Conservation (phyloP, 53 echinoderm and acorn worm species). For the Mesocentrotus franciscanus region DNA sequence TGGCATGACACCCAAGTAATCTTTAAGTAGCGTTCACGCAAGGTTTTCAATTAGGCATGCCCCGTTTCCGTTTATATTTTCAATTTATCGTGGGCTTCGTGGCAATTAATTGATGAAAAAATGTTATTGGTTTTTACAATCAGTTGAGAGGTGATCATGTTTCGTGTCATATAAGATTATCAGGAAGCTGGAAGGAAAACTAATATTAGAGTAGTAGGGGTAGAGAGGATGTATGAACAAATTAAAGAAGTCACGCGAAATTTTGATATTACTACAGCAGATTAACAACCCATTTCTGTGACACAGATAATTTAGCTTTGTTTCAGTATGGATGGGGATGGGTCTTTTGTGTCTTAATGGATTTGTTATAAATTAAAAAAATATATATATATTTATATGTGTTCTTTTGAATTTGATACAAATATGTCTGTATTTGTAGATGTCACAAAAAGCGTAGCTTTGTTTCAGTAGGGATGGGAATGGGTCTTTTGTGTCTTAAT, state of each 20-base stretch:
- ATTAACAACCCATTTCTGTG: neutral
- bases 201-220: neutral
- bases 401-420: no score
- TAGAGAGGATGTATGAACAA: neutral
- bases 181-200: neutral
- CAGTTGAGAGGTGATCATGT: neutral
- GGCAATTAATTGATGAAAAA: neutral
- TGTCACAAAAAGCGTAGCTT: no score
- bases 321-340: no score
- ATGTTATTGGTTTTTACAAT: neutral
- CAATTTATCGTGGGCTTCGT: neutral
- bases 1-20: neutral
- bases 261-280: neutral
- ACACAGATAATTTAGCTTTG: neutral
- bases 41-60: conserved; percentile 26
- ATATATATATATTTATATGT: no score
- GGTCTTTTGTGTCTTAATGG: no score
- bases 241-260: neutral
- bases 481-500: no score
- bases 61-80: conserved; percentile 35
- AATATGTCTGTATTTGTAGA: no score
- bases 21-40: neutral
- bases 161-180: neutral
- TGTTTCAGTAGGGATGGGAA: no score
- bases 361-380: no score